Base-by-base conservation (phyloP, 1,140 invertebrate species). In the Tenebrio molitor region DNA sequence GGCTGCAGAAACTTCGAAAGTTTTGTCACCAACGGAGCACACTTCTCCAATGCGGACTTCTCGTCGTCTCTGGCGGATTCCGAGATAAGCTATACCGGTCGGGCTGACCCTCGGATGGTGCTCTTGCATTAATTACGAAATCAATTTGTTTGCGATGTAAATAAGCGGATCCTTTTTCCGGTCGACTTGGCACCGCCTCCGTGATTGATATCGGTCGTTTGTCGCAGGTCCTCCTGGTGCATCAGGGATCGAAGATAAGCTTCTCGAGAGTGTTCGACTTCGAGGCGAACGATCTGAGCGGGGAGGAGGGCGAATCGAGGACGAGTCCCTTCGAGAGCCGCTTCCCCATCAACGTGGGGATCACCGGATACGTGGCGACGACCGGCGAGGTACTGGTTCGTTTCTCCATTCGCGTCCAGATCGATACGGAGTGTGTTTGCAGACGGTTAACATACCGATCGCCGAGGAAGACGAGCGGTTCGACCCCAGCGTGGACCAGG, bases 321-420 rank as follows among this genome's bases (percentile, higher is more conserved):
- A 93, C 74, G 81, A 91, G 91, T 82, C 94, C 94, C 25, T 95
- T 93, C 83, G 95, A 96, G 82, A 94, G 93, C 75, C 87, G 95
- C 77, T 99, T 99, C 86, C 96, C 97, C 5, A 97, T 99, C 78
- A 97, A 97, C 83, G 91, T 97, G 76, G 97, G 97, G 14, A 97
- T 98, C 74, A 98, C 96, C 6, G 96, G 96, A 42, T 92, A 96
- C 84, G 97, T 98, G 15, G 96, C 97, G 23, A 95, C 95, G n/a
- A 97, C 96, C 17, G 97, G 96, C 70, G 93, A 97, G 87, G 93
- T 96, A 89, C 88, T 87, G 25, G 50, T 69, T 29, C 16, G 36
- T n/a, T n/a, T n/a, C n/a, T n/a, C n/a, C n/a, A n/a, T n/a, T n/a
- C n/a, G n/a, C n/a, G n/a, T n/a, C n/a, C n/a, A n/a, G n/a, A n/a